Percentiles rank a stretch among this genome's conserved stretches.
Conservation (phyloP, 2,113 vertebrate species). For the Pogonocichla stellata region DNA sequence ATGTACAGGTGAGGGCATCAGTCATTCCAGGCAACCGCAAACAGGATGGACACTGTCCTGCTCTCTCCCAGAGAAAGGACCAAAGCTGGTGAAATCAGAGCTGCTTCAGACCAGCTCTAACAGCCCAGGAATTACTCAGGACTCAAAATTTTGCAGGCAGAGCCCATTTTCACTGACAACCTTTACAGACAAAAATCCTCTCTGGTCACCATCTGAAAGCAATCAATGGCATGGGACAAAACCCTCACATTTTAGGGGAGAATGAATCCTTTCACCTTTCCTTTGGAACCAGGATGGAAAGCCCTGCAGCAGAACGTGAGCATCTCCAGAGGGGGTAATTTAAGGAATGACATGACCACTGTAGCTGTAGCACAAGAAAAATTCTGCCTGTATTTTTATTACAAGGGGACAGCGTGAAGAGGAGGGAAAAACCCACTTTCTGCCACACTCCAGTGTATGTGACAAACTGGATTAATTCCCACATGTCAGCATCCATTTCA, state of each 20-base stretch:
- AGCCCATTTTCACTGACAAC: not conserved
- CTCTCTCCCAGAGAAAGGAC: not conserved
- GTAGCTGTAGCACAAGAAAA: not conserved
- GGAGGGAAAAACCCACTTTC: not conserved
- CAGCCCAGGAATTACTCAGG: not conserved
- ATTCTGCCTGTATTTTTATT: not conserved
- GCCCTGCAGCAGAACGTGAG: not conserved
- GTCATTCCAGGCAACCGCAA: not conserved
- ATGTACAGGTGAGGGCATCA: not conserved
- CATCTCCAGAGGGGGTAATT: not conserved
- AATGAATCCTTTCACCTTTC: not conserved
- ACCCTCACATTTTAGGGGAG: not conserved
- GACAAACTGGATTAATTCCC: conserved; percentile 54
- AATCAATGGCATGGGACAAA: not conserved
- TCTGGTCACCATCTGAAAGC: not conserved
- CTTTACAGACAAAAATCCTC: not conserved
- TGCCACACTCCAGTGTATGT: not conserved
- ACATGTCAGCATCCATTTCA: conserved; percentile 5
- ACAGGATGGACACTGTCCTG: not conserved
- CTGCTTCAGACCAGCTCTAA: not conserved
- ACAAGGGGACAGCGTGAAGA: not conserved
- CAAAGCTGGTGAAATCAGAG: not conserved
- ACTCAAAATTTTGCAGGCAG: not conserved
- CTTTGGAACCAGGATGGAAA: not conserved
- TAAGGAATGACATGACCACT: not conserved